Evolutionary conservation across 2,888 invertebrate species (phyloP).

Genomic region (Mythimna impura): DNA sequence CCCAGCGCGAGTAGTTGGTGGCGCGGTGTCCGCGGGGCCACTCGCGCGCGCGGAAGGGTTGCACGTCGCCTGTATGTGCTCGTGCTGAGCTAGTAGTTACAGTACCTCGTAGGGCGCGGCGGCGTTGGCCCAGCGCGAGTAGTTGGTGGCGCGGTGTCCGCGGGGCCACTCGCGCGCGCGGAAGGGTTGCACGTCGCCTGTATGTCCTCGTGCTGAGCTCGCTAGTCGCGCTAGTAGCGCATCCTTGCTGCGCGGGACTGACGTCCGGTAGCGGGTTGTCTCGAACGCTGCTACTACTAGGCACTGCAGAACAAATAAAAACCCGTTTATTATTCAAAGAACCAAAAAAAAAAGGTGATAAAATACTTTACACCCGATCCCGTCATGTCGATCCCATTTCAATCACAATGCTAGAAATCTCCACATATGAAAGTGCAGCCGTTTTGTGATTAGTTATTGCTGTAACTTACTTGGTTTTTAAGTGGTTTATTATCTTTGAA

Average conservation of each 20-base stretch:
- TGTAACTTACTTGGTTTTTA: no score
- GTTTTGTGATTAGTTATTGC: no score
- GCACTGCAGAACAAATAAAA: slow-evolving; percentile 80
- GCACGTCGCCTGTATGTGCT: background rate
- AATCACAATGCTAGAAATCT: no score
- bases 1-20: slow-evolving; percentile 96
- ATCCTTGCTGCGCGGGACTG: slow-evolving; percentile 94
- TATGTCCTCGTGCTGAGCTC: slow-evolving; percentile 20
- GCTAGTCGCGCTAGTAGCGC: slow-evolving; percentile 94
- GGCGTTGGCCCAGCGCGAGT: slow-evolving; percentile 94
- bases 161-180: slow-evolving; percentile 96
- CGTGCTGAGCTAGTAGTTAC: background rate
- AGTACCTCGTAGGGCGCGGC: slow-evolving; percentile 91
- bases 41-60: background rate
- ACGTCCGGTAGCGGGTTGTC: slow-evolving; percentile 95
- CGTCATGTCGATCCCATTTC: no score
- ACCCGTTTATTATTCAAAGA: no score
- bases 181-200: slow-evolving; percentile 94
- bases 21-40: slow-evolving; percentile 94
- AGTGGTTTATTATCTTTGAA: no score
- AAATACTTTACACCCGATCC: no score
- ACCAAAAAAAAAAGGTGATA: no score
- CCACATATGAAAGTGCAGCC: no score
- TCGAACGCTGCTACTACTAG: slow-evolving; percentile 97
- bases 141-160: slow-evolving; percentile 97